phyloP scores from a whole-genome alignment of 1,140 invertebrate species.

The Bombus pascuorum region DNA sequence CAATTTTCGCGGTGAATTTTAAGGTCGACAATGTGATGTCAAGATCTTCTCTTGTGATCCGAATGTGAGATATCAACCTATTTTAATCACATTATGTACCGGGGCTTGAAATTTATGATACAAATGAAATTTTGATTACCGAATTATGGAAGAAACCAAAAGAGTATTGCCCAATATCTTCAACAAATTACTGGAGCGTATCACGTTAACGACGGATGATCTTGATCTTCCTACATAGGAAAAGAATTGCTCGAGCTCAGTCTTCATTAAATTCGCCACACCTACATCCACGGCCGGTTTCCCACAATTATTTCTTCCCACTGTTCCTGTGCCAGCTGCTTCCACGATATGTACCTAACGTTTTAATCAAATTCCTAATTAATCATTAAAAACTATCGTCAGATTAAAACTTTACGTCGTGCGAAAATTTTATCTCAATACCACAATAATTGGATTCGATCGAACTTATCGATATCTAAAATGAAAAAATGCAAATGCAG shows the following conservation, averaged over 20 bases:
- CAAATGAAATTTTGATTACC: conserved; percentile 35
- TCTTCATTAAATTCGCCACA: conserved; percentile 59
- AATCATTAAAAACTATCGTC: neutral
- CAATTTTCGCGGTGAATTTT: conserved; percentile 44
- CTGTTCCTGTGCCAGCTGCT: conserved; percentile 61
- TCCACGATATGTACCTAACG: conserved; percentile 65
- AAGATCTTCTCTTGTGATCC: conserved; percentile 57
- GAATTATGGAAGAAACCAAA: conserved; percentile 48
- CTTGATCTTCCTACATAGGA: conserved; percentile 6
- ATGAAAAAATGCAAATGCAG: too few relatives aligned
- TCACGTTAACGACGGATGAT: neutral
- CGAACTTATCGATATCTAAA: too few relatives aligned
- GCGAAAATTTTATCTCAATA: too few relatives aligned
- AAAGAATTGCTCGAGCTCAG: conserved; percentile 59
- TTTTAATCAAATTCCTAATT: conserved; percentile 14
- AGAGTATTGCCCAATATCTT: conserved; percentile 51
- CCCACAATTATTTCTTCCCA: conserved; percentile 35
- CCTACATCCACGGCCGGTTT: conserved; percentile 53
- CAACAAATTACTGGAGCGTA: conserved; percentile 52
- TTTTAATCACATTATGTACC: neutral
- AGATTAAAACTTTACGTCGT: too few relatives aligned
- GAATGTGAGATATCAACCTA: conserved; percentile 62
- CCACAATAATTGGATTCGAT: too few relatives aligned
- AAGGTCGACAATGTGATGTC: conserved; percentile 56
- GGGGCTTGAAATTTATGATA: too few relatives aligned